Conservation (phyloP, 2,113 vertebrate species). For the Lasiurus cinereus region DNA sequence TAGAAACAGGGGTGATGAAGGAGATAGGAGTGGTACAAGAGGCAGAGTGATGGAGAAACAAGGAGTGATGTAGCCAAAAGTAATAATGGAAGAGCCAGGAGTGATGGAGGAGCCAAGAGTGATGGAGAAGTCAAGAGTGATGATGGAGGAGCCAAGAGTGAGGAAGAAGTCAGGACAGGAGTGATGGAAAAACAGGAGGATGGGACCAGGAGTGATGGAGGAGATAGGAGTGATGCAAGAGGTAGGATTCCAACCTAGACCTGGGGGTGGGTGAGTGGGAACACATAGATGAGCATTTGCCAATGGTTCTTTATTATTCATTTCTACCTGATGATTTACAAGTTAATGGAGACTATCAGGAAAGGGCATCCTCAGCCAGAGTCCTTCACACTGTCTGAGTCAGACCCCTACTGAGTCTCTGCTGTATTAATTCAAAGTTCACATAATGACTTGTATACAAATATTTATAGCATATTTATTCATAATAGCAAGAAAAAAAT, state of each 20-base stretch:
- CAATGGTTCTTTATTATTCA: not conserved
- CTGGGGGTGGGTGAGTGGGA: not conserved
- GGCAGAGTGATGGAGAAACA: not conserved
- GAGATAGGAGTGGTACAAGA: rapidly evolving
- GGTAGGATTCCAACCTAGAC: not conserved
- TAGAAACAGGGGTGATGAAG: no score
- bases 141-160: rapidly evolving
- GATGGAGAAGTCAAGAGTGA: rapidly evolving
- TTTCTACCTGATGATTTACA: not conserved
- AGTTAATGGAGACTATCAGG: not conserved
- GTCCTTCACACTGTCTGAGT: not conserved
- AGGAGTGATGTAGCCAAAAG: not conserved
- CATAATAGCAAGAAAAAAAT: not conserved
- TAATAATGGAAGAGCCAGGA: not conserved
- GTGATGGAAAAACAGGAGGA: rapidly evolving
- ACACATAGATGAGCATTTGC: not conserved
- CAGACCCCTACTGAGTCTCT: not conserved
- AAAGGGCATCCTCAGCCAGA: not conserved
- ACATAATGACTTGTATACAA: not conserved
- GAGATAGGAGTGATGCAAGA: not conserved
- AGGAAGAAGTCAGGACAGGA: no score
- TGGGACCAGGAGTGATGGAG: not conserved
- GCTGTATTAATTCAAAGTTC: not conserved
- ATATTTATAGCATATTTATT: not conserved
- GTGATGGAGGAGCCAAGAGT: not conserved